Evolutionary conservation across 2,113 vertebrate species (phyloP).

Genomic region (Chascanopsetta lugubris): DNA sequence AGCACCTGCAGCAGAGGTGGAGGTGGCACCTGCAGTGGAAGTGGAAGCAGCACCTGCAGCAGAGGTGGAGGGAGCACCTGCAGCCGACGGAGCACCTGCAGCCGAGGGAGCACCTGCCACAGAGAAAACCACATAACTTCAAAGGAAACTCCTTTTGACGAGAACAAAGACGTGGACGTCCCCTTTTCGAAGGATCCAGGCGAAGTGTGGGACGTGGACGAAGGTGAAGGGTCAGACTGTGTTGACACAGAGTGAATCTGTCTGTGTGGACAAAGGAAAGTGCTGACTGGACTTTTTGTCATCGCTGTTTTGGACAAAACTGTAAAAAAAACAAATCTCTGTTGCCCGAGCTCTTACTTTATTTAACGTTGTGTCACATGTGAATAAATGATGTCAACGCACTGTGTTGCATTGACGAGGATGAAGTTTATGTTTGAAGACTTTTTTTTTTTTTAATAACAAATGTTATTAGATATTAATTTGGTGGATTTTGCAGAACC

Average conservation of each 20-base stretch:
- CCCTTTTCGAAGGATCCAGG: neutral
- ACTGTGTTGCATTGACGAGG: neutral
- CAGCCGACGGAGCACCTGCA: too few relatives aligned
- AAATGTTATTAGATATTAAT: too few relatives aligned
- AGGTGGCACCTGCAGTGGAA: too few relatives aligned
- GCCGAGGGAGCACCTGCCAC: too few relatives aligned
- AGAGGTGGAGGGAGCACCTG: too few relatives aligned
- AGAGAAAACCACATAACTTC: constrained; percentile 53
- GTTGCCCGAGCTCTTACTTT: neutral
- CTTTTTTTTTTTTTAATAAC: too few relatives aligned
- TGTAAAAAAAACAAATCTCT: constrained; percentile 6
- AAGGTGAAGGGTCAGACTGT: neutral
- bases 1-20: too few relatives aligned
- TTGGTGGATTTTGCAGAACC: neutral
- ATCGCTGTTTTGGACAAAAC: constrained; percentile 3
- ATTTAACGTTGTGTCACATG: constrained; percentile 29
- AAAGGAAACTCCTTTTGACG: neutral
- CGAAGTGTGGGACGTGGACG: neutral
- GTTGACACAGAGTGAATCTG: neutral
- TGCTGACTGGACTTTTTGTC: constrained; percentile 14
- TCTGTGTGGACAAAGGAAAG: neutral
- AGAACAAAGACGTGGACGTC: too few relatives aligned
- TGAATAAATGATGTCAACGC: constrained; percentile 42
- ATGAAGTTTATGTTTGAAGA: too few relatives aligned
- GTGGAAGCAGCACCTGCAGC: too few relatives aligned